Conservation (phyloP, 2,113 vertebrate genomes). For the Propithecus coquereli region DNA sequence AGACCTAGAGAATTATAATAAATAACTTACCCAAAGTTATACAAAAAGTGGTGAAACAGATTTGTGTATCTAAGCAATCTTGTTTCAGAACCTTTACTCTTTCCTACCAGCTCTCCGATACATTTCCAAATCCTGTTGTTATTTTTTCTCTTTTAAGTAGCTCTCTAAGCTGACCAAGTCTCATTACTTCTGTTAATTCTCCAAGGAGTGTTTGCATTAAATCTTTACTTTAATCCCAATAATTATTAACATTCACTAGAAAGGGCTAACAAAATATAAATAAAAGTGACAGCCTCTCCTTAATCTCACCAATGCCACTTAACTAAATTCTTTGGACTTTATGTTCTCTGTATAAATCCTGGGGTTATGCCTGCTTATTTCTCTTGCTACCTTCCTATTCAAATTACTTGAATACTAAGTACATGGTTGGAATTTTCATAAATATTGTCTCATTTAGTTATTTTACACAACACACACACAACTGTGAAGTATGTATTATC, state of each 20-base stretch:
- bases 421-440: background rate
- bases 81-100: background rate
- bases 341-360: background rate
- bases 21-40: background rate
- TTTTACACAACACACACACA: background rate
- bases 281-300: background rate
- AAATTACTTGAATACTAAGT: background rate
- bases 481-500: background rate
- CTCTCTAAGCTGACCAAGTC: background rate
- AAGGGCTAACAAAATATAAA: background rate
- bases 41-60: background rate
- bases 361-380: background rate
- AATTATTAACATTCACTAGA: background rate
- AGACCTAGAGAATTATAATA: background rate
- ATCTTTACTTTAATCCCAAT: background rate
- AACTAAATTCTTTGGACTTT: background rate
- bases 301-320: background rate
- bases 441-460: background rate
- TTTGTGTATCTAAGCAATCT: background rate
- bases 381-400: background rate
- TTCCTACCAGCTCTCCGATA: background rate
- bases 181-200: background rate
- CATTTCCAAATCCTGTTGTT: background rate
- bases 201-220: background rate
- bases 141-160: background rate